A percentile compares a stretch with the other conserved stretches of the same genome.
These are phyloP conservation scores for Beroe ovata DNA, from an alignment of 37 sponge, comb jelly and placozoan species.

Conservation along the genomic window DNA sequence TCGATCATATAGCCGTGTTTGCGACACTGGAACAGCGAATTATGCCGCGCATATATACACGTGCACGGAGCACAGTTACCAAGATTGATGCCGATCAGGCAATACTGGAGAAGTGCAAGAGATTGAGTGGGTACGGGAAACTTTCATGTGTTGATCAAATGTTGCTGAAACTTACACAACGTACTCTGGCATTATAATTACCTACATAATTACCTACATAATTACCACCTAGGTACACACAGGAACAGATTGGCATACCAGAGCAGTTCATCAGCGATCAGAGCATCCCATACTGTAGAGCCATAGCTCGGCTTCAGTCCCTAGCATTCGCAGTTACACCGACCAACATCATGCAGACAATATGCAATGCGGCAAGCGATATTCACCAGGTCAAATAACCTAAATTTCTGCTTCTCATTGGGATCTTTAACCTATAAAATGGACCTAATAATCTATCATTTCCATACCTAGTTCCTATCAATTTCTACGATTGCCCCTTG, in stretches of 20 bases:
- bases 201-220: no score
- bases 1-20: conserved; percentile 23
- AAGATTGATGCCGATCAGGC: neutral
- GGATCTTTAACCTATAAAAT: no score
- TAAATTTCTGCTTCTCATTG: no score
- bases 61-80: conserved; percentile 2
- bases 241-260: conserved; percentile 44
- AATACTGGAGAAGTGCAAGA: conserved; percentile 4
- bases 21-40: conserved; percentile 40
- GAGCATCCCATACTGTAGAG: neutral
- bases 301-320: conserved; percentile 9
- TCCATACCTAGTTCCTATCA: no score
- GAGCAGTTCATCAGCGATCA: neutral
- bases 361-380: conserved; percentile 9
- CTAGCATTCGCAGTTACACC: conserved; percentile 21
- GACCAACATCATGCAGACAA: conserved; percentile 44
- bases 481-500: no score
- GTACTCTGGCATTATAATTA: no score
- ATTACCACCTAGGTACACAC: conserved; percentile 64
- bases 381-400: conserved; percentile 30
- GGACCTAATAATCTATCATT: no score
- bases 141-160: no score
- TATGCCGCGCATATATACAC: neutral
- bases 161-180: no score
- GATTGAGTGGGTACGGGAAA: neutral